Percentiles rank a stretch among this genome's conserved stretches.
Conservation (phyloP, 2,797 vertebrate species). For the Macropodus opercularis region DNA sequence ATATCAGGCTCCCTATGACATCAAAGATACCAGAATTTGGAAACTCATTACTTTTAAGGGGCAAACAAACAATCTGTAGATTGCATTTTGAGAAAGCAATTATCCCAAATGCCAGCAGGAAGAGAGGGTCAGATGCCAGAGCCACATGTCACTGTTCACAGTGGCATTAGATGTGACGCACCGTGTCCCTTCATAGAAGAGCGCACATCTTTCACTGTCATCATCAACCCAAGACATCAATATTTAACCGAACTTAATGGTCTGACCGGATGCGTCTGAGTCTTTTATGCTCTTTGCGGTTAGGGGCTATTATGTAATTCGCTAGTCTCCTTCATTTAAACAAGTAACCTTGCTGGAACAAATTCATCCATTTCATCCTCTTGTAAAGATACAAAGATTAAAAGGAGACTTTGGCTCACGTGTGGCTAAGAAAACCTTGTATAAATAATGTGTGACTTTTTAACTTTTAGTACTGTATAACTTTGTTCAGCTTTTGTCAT, state of each 20-base stretch:
- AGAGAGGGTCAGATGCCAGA: conserved; percentile 31
- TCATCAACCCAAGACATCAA: conserved; percentile 46
- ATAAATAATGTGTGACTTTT: too few species aligned
- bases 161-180: conserved; percentile 52
- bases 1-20: conserved; percentile 4
- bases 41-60: conserved; percentile 8
- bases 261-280: conserved; percentile 3
- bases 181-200: conserved; percentile 30
- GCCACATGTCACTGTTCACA: conserved; percentile 35
- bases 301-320: not conserved
- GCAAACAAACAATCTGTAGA: conserved; percentile 15
- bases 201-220: conserved; percentile 35
- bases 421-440: too few species aligned
- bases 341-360: not conserved
- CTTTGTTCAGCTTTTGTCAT: too few species aligned
- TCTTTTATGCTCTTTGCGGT: conserved; percentile 10
- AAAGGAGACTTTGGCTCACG: too few species aligned
- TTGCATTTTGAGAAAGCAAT: conserved; percentile 55
- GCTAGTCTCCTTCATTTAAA: not conserved
- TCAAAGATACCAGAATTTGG: conserved; percentile 24
- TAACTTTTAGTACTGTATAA: too few species aligned
- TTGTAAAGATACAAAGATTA: too few species aligned
- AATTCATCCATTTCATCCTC: too few species aligned
- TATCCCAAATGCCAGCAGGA: conserved; percentile 45
- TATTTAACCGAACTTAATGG: conserved; percentile 40